Evolutionary conservation across 2,113 vertebrate genomes (phyloP), one percentile per base, ranked within the genome.

Genomic region (Scytalopus superciliaris): DNA sequence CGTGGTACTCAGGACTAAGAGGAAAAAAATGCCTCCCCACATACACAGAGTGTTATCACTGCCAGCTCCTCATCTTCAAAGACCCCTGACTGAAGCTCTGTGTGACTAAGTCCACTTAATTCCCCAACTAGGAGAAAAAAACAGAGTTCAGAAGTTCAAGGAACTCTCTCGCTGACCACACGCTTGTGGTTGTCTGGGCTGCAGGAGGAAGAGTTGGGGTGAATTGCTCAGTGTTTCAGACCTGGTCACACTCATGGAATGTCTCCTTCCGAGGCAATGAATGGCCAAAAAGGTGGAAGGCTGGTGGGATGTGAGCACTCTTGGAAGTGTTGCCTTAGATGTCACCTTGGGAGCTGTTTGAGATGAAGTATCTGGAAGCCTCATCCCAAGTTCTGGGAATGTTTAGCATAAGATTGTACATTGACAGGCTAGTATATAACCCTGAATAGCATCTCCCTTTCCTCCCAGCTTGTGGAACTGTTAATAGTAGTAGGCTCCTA

Each of bases 121-220:
- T 94, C 90, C 90, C 88, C 90, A 57, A 4, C 90, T 23, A 84
- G 75, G 30, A 89, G 68, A 55, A 89, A 92, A 81, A 84, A 76
- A 10, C 10, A 19, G 57, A 89, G 96, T 96, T 97, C 93, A 93
- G 92, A 89, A 97, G 96, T 96, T 97, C 92, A 93, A 39, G 90
- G 74, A 68, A 59, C 83, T 72, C 59, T 75, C 63, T 64, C 35
- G 56, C 82, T 90, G 92, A 95, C 96, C 95, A 89, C 96, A 92
- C 1, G 3, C 62, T 68, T 94, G 96, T 94, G 94, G 96, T 79
- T 84, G 95, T 92, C 96, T 96, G 96, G 73, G 73, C 81, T 84
- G 76, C 40, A 56, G 80, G 62, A 79, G 28, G 8, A 76, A 60
- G 83, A 14, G 49, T 14, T 49, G 0, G 15, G 49, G 73, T 92